phyloP scores from a whole-genome alignment of 2,113 vertebrate genomes.

The Gopherus evgoodei region DNA sequence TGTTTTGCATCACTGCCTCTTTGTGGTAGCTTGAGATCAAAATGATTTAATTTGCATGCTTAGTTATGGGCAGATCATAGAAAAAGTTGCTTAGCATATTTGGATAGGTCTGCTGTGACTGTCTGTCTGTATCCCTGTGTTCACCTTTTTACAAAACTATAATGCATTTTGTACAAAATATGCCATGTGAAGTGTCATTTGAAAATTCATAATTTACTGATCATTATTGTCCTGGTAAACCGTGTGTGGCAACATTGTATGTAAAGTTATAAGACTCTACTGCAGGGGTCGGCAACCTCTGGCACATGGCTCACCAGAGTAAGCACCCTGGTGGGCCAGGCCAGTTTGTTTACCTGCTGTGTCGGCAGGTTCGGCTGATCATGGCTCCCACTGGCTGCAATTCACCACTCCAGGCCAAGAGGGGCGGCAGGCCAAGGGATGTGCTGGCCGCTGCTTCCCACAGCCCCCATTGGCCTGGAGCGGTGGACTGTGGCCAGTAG shows the following conservation, averaged over 20 bases:
- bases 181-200: neutral
- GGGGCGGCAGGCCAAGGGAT: no score
- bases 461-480: no score
- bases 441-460: no score
- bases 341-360: no score
- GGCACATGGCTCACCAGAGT: no score
- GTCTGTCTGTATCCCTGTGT: neutral
- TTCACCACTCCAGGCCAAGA: no score
- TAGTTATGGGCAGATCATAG: neutral
- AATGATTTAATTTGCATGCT: neutral
- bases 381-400: no score
- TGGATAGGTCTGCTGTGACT: neutral
- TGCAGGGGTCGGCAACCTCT: no score
- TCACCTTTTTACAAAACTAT: neutral
- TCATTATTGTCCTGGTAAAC: neutral
- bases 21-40: neutral
- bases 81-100: neutral
- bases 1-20: neutral
- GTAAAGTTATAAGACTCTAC: neutral
- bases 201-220: neutral
- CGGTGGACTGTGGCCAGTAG: no score
- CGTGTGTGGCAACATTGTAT: neutral
- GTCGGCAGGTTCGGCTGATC: no score
- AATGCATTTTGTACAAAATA: neutral
- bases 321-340: no score